phyloP scores from a whole-genome alignment of 2,888 invertebrate genomes.

The Pyrocoelia pectoralis region DNA sequence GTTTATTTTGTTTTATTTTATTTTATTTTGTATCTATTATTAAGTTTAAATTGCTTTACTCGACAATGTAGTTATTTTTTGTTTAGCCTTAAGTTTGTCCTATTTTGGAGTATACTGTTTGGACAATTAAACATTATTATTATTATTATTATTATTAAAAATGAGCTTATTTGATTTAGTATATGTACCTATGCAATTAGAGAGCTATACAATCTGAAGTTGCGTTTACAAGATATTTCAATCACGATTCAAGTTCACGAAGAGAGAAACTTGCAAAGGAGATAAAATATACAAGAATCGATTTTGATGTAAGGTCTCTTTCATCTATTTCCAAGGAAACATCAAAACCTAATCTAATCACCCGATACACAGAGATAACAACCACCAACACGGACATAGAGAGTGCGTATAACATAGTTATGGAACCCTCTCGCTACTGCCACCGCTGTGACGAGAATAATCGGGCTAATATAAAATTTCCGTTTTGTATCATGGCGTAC shows the following conservation, averaged over 20 bases:
- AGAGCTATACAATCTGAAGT: too few relatives aligned
- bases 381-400: conserved; percentile 21
- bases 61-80: too few relatives aligned
- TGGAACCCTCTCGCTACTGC: conserved; percentile 25
- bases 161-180: too few relatives aligned
- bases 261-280: too few relatives aligned
- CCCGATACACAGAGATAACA: conserved; percentile 31
- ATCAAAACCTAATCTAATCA: conserved; percentile 32
- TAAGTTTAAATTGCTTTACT: too few relatives aligned
- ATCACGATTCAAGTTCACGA: background rate
- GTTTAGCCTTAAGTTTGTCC: too few relatives aligned
- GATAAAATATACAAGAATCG: conserved; percentile 3
- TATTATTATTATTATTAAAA: too few relatives aligned
- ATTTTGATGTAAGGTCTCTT: conserved; percentile 6
- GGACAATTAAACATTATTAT: too few relatives aligned
- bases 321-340: conserved; percentile 24
- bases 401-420: conserved; percentile 27
- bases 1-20: too few relatives aligned
- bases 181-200: conserved; percentile 13
- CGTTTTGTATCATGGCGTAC: background rate
- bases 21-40: too few relatives aligned
- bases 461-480: conserved; percentile 16
- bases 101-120: too few relatives aligned
- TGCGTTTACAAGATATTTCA: too few relatives aligned
- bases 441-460: conserved; percentile 26